Percentiles rank a stretch among this genome's conserved stretches.
Conservation (phyloP, 2,888 invertebrate species). For the Pseudeuparius sepicola region DNA sequence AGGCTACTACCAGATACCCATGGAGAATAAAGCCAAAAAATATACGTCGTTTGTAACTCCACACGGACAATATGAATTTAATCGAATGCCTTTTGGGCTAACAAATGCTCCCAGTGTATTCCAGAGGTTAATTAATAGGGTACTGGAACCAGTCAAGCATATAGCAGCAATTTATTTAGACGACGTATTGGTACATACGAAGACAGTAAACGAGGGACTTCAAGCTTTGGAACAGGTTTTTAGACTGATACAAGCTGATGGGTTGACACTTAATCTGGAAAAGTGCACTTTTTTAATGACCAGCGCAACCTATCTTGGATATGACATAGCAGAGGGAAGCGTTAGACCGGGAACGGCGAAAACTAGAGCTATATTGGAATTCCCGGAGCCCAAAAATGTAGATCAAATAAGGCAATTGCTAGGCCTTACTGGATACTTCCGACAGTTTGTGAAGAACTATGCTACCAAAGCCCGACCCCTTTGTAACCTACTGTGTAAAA, state of each 20-base stretch:
- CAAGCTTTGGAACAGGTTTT: slow-evolving; percentile 13
- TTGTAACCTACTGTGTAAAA: slow-evolving; percentile 6
- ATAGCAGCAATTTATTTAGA: slow-evolving; percentile 14
- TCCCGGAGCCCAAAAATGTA: slow-evolving; percentile 12
- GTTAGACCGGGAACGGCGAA: slow-evolving; percentile 13
- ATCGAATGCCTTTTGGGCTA: too few relatives aligned
- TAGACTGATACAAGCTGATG: slow-evolving; percentile 9
- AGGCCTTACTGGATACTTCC: slow-evolving; percentile 15
- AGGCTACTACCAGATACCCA: too few relatives aligned
- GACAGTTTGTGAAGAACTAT: slow-evolving; percentile 15
- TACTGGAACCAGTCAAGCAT: slow-evolving; percentile 3
- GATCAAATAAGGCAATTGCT: slow-evolving; percentile 16
- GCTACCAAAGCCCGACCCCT: slow-evolving; percentile 12
- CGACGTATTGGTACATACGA: slow-evolving; percentile 15
- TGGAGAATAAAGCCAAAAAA: too few relatives aligned
- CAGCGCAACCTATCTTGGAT: slow-evolving; percentile 16
- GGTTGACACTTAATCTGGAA: slow-evolving; percentile 17
- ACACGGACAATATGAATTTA: too few relatives aligned
- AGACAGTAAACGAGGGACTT: slow-evolving; percentile 14
- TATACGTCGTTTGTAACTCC: too few relatives aligned
- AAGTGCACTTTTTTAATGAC: slow-evolving; percentile 18
- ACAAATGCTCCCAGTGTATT: too few relatives aligned
- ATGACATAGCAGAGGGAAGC: slow-evolving; percentile 11
- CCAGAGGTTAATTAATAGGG: too few relatives aligned
- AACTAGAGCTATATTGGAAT: slow-evolving; percentile 11